Percentiles rank a stretch among this genome's conserved stretches.
phyloP scores from a whole-genome alignment of 1,140 invertebrate genomes.

The Pseudomyrmex gracilis region DNA sequence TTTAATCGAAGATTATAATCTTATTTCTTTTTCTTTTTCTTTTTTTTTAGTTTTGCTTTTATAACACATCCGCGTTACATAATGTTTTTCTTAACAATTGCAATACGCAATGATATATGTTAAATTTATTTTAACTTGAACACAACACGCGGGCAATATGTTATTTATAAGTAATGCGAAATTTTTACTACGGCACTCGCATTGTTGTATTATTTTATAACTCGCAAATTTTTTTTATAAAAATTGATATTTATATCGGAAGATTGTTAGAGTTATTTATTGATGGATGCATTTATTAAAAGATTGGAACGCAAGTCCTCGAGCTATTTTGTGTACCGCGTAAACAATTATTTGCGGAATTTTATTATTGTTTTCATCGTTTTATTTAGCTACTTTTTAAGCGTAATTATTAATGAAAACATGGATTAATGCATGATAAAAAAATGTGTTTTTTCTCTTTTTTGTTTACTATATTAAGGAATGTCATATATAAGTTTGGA shows the following conservation, averaged over 20 bases:
- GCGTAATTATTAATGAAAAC: slow-evolving; percentile 1
- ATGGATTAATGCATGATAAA: no score
- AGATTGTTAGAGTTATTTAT: neutral
- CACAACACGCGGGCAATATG: no score
- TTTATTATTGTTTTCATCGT: neutral
- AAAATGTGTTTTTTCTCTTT: neutral
- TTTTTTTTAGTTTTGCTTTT: no score
- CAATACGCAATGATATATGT: no score
- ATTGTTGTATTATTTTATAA: neutral
- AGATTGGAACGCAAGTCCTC: neutral
- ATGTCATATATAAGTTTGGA: neutral
- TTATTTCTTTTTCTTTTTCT: neutral
- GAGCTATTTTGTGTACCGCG: neutral
- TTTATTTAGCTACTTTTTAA: slow-evolving; percentile 2
- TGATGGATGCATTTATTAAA: slow-evolving; percentile 5
- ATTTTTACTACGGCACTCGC: neutral
- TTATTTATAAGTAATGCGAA: no score
- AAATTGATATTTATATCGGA: neutral
- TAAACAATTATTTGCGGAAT: slow-evolving; percentile 9
- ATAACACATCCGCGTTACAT: no score
- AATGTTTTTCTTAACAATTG: no score
- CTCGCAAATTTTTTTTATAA: neutral
- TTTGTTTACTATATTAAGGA: neutral
- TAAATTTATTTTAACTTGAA: no score
- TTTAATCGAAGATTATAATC: neutral